phyloP scores from a whole-genome alignment of 2,797 vertebrate genomes.

The Tympanoctomys barrerae region DNA sequence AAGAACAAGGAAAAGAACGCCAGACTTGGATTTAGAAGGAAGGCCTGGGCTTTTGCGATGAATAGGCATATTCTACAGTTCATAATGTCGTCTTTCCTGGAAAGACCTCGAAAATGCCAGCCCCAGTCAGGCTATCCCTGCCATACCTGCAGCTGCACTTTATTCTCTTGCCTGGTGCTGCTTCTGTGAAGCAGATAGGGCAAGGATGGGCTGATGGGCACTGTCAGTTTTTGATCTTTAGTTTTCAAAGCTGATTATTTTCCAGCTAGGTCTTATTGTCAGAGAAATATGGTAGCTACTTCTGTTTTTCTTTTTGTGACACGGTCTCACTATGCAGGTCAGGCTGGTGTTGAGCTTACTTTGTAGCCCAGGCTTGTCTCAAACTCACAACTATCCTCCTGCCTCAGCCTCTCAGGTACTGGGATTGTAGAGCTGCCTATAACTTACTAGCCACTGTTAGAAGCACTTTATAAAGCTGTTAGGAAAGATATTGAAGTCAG shows the following conservation, averaged over 20 bases:
- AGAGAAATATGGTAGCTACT: not conserved
- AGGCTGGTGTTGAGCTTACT: too few species aligned
- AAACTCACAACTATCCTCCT: too few species aligned
- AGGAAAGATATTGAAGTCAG: not conserved
- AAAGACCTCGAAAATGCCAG: not conserved
- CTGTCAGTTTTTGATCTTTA: not conserved
- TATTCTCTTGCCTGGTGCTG: not conserved
- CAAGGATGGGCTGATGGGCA: not conserved
- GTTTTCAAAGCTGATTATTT: not conserved
- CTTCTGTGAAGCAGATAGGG: not conserved
- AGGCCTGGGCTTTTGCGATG: not conserved
- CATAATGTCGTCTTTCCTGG: not conserved
- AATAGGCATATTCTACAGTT: not conserved
- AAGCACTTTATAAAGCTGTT: conserved; percentile 16
- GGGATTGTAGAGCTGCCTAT: not conserved
- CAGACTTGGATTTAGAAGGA: not conserved
- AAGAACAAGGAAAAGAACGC: not conserved
- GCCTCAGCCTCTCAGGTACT: too few species aligned
- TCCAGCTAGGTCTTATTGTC: not conserved
- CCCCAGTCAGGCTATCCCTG: not conserved
- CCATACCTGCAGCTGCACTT: not conserved
- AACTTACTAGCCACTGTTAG: not conserved
- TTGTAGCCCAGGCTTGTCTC: too few species aligned
- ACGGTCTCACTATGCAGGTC: too few species aligned
- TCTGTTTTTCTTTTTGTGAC: too few species aligned